Conservation (phyloP, 2,797 vertebrate species). For the Tauraco hartlaubi region DNA sequence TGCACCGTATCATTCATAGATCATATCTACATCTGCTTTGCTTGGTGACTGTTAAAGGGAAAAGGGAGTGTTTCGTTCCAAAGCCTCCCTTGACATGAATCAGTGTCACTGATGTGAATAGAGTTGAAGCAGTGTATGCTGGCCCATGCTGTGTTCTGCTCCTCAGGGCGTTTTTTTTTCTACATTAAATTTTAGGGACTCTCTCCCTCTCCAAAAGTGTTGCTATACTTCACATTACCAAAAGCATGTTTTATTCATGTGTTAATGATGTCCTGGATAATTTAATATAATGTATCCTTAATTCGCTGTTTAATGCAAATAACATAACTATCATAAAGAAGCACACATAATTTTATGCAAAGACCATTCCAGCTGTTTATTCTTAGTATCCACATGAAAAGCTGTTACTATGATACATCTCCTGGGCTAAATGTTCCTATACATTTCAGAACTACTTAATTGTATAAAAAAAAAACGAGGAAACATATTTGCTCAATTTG, state of each 20-base stretch:
- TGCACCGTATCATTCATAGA: background rate
- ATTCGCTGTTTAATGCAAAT: constrained; percentile 13
- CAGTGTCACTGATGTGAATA: background rate
- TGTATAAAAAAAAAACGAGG: background rate
- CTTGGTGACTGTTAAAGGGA: background rate
- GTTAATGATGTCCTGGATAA: background rate
- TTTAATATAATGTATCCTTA: background rate
- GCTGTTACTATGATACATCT: background rate
- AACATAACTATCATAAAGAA: background rate
- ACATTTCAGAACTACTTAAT: background rate
- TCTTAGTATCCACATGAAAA: background rate
- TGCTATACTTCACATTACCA: background rate
- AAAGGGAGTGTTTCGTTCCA: background rate
- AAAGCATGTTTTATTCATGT: constrained; percentile 47
- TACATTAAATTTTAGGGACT: background rate
- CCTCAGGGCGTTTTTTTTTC: background rate
- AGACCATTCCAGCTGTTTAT: background rate
- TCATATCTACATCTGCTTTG: background rate
- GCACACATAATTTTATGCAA: background rate
- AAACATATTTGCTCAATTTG: background rate
- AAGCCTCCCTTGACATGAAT: background rate
- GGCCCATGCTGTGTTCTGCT: background rate
- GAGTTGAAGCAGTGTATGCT: background rate
- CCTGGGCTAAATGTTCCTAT: background rate
- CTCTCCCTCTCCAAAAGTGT: background rate